phyloP scores from a whole-genome alignment of 2,113 vertebrate species.

The Archocentrus centrarchus region DNA sequence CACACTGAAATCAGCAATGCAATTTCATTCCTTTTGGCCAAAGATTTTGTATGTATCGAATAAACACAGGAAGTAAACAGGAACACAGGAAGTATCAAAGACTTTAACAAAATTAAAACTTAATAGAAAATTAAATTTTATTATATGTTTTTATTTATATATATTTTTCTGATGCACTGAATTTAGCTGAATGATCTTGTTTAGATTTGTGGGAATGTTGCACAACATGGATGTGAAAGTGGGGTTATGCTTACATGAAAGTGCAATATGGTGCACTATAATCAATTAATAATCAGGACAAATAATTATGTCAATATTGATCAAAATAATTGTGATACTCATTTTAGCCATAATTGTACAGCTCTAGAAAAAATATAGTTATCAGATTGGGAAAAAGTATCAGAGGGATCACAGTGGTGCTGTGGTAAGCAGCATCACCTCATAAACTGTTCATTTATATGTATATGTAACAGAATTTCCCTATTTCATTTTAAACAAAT shows the following conservation, averaged over 20 bases:
- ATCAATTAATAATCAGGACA: neutral
- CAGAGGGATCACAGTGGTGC: neutral
- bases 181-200: neutral
- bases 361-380: too few species aligned
- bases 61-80: neutral
- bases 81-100: neutral
- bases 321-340: neutral
- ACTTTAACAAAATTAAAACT: too few species aligned
- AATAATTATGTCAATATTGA: neutral
- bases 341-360: neutral
- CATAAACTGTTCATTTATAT: neutral
- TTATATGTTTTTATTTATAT: fast-evolving
- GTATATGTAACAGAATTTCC: neutral
- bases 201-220: neutral
- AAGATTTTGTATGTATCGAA: neutral
- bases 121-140: too few species aligned
- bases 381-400: too few species aligned
- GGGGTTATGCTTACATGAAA: neutral
- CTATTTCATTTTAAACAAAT: neutral
- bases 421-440: neutral
- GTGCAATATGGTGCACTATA: neutral
- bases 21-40: neutral
- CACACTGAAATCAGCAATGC: too few species aligned
- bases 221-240: neutral
- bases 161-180: neutral